A percentile compares a stretch with the other conserved stretches of the same genome.
Evolutionary conservation across 2,113 vertebrate genomes (phyloP).

Genomic region (Ahaetulla prasina): DNA sequence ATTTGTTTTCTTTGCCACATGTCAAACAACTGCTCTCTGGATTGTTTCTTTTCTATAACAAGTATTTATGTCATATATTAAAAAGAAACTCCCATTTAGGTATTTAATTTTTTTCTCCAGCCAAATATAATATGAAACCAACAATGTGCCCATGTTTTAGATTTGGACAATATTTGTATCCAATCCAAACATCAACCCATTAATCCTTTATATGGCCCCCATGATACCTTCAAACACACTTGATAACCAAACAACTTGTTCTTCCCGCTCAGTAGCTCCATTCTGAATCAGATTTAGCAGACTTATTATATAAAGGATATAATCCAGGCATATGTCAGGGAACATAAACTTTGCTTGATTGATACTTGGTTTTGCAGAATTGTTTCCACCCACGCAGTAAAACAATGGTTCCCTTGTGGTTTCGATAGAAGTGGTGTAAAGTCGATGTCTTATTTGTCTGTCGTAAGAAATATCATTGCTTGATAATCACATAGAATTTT

Average conservation of each 20-base stretch:
- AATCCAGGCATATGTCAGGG: background rate
- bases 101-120: background rate
- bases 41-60: background rate
- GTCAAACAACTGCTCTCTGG: background rate
- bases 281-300: background rate
- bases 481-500: background rate
- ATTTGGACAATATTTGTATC: background rate
- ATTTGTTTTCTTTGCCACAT: background rate
- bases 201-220: slow-evolving; percentile 19
- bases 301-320: slow-evolving; percentile 4
- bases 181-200: slow-evolving; percentile 17
- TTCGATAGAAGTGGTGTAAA: slow-evolving; percentile 15
- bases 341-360: slow-evolving; percentile 1
- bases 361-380: slow-evolving; percentile 3
- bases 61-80: background rate
- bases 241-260: background rate
- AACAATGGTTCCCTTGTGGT: background rate
- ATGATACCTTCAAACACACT: background rate
- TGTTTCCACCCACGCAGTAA: background rate
- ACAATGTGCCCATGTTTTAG: background rate
- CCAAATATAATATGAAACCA: slow-evolving; percentile 17
- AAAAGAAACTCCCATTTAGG: background rate
- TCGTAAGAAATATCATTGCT: background rate
- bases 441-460: slow-evolving; percentile 5
- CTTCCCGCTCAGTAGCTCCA: background rate